Conservation (phyloP, 2,113 vertebrate species). For the Agapornis roseicollis region DNA sequence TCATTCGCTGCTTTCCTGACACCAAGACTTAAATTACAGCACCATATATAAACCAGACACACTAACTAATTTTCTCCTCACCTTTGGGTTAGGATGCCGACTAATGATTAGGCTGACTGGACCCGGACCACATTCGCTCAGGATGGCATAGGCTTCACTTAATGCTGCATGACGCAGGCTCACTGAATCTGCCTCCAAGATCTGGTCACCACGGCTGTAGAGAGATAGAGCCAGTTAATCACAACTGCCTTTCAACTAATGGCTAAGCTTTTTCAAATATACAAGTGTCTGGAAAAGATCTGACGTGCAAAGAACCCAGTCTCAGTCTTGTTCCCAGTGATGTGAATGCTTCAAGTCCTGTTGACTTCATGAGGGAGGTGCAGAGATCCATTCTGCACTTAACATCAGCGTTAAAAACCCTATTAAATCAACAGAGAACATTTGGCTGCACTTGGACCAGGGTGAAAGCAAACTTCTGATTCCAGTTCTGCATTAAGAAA, state of each 20-base stretch:
- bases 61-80: conserved; percentile 43
- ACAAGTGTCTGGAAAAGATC: background rate
- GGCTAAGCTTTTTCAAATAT: background rate
- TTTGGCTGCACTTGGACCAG: background rate
- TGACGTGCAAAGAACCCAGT: background rate
- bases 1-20: background rate
- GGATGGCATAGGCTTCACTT: conserved; percentile 91
- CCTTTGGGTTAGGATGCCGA: conserved; percentile 94
- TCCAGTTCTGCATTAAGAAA: background rate
- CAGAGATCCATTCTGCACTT: background rate
- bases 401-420: background rate
- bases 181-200: conserved; percentile 91
- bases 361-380: background rate
- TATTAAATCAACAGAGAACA: background rate
- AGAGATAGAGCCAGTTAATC: background rate
- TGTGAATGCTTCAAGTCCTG: background rate
- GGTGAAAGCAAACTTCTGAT: background rate
- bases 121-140: conserved; percentile 93
- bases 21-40: background rate
- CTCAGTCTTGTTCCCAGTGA: background rate
- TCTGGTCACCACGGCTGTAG: conserved; percentile 90
- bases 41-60: background rate
- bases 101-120: conserved; percentile 93
- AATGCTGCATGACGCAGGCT: conserved; percentile 89
- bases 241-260: background rate